These are phyloP conservation scores for Oryzaephilus surinamensis DNA, from an alignment of 1,140 invertebrate species.

Conservation along the genomic window DNA sequence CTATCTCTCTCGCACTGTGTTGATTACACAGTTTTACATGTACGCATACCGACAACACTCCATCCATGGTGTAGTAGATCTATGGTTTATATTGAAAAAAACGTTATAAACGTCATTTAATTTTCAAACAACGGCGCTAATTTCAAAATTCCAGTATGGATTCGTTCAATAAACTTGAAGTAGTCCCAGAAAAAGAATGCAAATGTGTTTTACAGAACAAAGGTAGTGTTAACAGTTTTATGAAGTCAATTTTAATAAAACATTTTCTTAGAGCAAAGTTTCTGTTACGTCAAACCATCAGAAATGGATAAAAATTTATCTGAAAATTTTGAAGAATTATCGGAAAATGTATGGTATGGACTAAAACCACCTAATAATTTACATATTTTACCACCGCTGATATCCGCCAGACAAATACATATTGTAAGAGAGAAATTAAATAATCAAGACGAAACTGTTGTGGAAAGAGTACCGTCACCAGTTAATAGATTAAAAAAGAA, in stretches of 20 bases:
- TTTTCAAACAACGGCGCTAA: slow-evolving; percentile 6
- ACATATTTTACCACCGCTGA: neutral
- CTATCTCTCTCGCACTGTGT: no score
- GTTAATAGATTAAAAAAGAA: slow-evolving; percentile 1
- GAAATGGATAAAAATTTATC: slow-evolving; percentile 5
- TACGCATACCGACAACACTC: no score
- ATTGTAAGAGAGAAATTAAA: slow-evolving; percentile 2
- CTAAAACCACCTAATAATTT: slow-evolving; percentile 4
- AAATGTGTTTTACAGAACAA: no score
- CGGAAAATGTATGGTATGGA: slow-evolving; percentile 10
- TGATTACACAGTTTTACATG: no score
- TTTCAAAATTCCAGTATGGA: slow-evolving; percentile 4
- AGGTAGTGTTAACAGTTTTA: neutral
- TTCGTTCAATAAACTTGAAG: neutral
- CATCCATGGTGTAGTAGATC: no score
- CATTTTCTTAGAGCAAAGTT: slow-evolving; percentile 5
- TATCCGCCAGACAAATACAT: slow-evolving; percentile 6
- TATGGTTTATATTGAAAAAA: no score
- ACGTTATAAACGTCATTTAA: slow-evolving; percentile 11
- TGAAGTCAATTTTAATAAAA: neutral
- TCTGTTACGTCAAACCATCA: slow-evolving; percentile 8
- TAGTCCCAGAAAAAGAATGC: no score
- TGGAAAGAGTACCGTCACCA: neutral
- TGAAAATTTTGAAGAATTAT: slow-evolving; percentile 3
- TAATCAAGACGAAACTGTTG: neutral